These are phyloP conservation scores for Hippolais icterina DNA, from an alignment of 2,113 vertebrate species.

Conservation along the genomic window DNA sequence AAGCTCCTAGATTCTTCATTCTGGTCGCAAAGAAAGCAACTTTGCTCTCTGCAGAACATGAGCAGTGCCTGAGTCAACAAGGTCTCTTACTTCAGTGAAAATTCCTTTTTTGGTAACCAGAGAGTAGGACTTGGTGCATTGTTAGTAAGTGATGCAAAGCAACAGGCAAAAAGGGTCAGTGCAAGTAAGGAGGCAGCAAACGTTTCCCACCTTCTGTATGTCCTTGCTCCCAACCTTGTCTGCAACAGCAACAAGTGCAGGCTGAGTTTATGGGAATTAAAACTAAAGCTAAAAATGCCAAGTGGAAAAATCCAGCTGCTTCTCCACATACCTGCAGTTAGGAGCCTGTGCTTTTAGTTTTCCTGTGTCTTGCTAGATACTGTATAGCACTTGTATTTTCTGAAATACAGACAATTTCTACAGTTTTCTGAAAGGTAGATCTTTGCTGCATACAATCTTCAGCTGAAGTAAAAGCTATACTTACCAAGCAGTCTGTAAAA, in stretches of 20 bases:
- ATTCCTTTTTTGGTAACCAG: conserved; percentile 76
- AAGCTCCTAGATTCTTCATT: background rate
- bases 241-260: background rate
- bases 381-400: background rate
- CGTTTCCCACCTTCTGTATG: background rate
- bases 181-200: background rate
- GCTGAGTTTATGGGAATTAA: background rate
- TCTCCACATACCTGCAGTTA: background rate
- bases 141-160: conserved; percentile 56
- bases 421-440: background rate
- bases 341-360: background rate
- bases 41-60: background rate
- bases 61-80: conserved; percentile 59
- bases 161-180: background rate
- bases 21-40: background rate
- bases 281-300: background rate
- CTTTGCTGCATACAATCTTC: background rate
- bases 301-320: background rate
- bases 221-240: background rate
- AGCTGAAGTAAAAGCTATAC: background rate
- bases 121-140: conserved; percentile 28
- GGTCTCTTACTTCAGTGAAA: conserved; percentile 44
- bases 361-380: background rate
- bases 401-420: background rate
- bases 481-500: background rate